Base-by-base conservation (phyloP, 2,113 vertebrate species). In the Sturnira hondurensis region DNA sequence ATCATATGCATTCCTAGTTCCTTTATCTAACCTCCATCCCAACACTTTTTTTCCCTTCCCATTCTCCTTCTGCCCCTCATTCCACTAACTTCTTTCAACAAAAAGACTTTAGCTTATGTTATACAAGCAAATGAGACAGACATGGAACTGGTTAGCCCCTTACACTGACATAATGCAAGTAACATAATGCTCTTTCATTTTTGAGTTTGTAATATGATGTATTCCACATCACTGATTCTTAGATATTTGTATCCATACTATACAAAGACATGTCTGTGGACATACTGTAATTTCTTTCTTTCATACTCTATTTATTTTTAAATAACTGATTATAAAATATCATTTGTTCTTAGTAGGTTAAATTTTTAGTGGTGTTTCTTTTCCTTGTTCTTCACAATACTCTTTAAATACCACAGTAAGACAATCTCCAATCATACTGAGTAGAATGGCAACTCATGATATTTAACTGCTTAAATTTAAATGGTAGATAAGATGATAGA, bases 401-500 rank as follows among this genome's bases (percentile, higher is more conserved):
- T 4, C 52, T 93, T 76, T 81, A 76, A 50, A 58, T 70, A 58
- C 7, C 16, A 19, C 19, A 68, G 12, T 73, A 78, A 92, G 33
- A 73, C 33, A 93, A 52, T 1, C 67, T 58, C 38, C 20, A 17
- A 68, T 77, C 8, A 38, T 78, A 15, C 31, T 45, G 43, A 36
- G 16, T 67, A 3, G 33, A 96, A 47, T 76, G 17, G 3, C 5
- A 70, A 58, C 4, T 80, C 24, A 71, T 45, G 22, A 82, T 91
- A 65, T 83, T 76, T 63, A 91, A 67, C 31, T 89, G 28, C 36
- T 88, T 86, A 93, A 68, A 81, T 92, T 83, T 94, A 91, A 77
- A 61, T 82, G 13, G 68, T 83, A 97, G 82, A 70, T 52, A 91
- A 89, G 19, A 28, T 45, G n/a, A 43, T 86, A 31, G 31, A 77